A percentile compares a stretch with the other conserved stretches of the same genome.
Conservation (phyloP, 64 coral and sea anemone species). For the Acropora tenuis region DNA sequence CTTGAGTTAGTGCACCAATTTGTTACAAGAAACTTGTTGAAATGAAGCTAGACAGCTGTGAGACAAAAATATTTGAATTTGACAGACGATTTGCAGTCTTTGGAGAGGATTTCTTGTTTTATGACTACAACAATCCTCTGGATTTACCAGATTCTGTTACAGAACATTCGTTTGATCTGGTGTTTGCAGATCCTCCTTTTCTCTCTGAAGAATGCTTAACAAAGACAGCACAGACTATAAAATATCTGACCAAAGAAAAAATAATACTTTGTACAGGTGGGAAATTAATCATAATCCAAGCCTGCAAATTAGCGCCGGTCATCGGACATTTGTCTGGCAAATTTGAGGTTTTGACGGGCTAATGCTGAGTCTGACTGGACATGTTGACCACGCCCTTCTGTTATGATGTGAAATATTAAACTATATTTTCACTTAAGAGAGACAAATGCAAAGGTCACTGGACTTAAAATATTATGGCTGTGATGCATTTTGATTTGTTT, state of each 20-base stretch:
- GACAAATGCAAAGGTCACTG: too few relatives aligned
- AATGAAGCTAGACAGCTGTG: conserved; percentile 40
- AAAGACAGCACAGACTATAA: conserved; percentile 72
- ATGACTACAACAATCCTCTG: conserved; percentile 79
- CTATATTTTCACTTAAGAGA: too few relatives aligned
- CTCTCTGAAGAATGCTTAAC: conserved; percentile 79
- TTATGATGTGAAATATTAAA: too few relatives aligned
- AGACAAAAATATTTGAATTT: conserved; percentile 79
- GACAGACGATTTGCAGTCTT: conserved; percentile 83
- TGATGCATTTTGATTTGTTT: too few relatives aligned
- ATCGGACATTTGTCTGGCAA: too few relatives aligned
- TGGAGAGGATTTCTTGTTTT: conserved; percentile 71
- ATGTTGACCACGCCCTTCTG: too few relatives aligned
- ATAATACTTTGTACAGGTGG: conserved; percentile 81
- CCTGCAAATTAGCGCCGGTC: too few relatives aligned
- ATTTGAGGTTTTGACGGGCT: too few relatives aligned
- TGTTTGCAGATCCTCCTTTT: conserved; percentile 82
- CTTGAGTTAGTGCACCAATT: conserved; percentile 81
- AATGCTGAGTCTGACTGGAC: too few relatives aligned
- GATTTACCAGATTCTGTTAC: conserved; percentile 35
- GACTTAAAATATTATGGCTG: too few relatives aligned
- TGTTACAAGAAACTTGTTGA: conserved; percentile 74
- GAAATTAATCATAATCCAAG: background rate
- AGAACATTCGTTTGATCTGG: conserved; percentile 80
- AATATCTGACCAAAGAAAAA: conserved; percentile 79